Conservation (phyloP, 2,113 vertebrate species). For the Seriola rivoliana region DNA sequence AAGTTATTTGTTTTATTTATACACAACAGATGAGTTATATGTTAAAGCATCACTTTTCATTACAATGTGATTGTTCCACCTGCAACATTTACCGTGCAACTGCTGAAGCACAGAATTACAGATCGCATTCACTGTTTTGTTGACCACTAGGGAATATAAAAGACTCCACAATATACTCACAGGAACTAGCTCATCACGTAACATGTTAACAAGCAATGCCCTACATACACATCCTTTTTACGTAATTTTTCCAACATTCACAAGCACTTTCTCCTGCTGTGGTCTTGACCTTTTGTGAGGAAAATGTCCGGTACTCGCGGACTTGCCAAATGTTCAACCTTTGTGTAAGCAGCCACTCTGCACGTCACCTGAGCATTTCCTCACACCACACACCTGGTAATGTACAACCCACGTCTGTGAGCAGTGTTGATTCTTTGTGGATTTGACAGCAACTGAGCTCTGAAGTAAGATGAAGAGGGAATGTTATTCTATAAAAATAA, state of each 20-base stretch:
- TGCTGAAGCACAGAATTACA: too few relatives aligned
- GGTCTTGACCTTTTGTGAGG: background rate
- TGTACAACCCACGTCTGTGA: too few relatives aligned
- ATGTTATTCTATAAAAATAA: slow-evolving; percentile 5
- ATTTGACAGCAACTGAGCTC: background rate
- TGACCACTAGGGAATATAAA: slow-evolving; percentile 12
- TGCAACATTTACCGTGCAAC: too few relatives aligned
- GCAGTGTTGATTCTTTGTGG: background rate
- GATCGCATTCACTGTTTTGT: background rate
- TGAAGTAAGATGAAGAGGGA: slow-evolving; percentile 10
- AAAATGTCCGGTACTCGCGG: background rate
- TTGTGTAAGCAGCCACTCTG: background rate
- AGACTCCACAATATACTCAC: background rate
- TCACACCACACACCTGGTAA: background rate
- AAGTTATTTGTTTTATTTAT: too few relatives aligned
- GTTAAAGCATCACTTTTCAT: too few relatives aligned
- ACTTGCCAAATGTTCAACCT: background rate
- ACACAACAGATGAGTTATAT: too few relatives aligned
- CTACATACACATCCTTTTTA: background rate
- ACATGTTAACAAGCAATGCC: background rate
- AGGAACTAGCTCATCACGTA: background rate
- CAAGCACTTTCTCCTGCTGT: slow-evolving; percentile 7
- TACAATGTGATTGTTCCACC: too few relatives aligned
- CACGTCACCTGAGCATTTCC: background rate
- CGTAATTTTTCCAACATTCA: background rate